phyloP scores from a whole-genome alignment of 2,113 vertebrate genomes.

The Archilochus colubris region DNA sequence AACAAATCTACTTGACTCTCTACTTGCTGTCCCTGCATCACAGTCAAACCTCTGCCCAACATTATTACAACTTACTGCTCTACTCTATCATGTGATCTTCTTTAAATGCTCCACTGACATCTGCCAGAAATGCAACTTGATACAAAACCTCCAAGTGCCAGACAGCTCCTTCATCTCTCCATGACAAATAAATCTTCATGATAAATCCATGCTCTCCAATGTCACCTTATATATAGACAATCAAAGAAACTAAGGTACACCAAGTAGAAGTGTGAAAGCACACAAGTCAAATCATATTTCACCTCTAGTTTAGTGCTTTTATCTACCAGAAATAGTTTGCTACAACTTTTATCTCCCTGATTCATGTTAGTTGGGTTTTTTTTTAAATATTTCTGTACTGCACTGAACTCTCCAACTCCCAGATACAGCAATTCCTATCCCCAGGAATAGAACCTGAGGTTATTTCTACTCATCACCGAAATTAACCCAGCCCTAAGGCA shows the following conservation, averaged over 20 bases:
- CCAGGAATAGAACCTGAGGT: background rate
- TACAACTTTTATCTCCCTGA: background rate
- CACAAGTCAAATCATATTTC: background rate
- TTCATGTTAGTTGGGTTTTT: background rate
- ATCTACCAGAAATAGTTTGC: background rate
- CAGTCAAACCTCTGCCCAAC: background rate
- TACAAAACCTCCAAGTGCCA: background rate
- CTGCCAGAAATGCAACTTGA: constrained; percentile 9
- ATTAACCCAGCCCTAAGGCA: background rate
- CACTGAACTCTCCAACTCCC: background rate
- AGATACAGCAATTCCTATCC: background rate
- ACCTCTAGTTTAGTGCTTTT: background rate
- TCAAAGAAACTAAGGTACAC: constrained; percentile 7
- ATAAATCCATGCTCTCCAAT: constrained; percentile 43
- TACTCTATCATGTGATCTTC: constrained; percentile 11
- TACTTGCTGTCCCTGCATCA: background rate
- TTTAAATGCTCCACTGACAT: background rate
- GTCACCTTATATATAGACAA: constrained; percentile 54
- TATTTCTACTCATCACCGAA: background rate
- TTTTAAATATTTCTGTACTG: background rate
- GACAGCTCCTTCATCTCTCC: constrained; percentile 24
- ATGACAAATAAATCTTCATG: constrained; percentile 29
- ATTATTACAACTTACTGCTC: constrained; percentile 28
- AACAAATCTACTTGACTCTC: background rate
- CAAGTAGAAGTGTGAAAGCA: background rate